phyloP scores from a whole-genome alignment of 2,888 invertebrate genomes.

The Cephus spinipes region DNA sequence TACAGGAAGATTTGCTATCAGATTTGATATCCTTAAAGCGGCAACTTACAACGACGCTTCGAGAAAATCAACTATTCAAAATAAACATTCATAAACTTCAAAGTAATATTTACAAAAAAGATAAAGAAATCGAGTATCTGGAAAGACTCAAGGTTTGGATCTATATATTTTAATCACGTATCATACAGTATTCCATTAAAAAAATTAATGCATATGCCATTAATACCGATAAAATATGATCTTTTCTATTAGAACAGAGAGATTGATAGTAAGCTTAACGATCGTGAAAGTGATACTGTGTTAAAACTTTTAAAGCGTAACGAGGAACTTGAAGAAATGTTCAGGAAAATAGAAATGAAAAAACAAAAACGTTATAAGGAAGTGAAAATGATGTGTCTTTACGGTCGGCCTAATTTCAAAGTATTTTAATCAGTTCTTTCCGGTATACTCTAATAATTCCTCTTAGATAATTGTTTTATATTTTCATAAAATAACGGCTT shows the following conservation, averaged over 20 bases:
- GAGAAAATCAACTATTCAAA: slow-evolving; percentile 52
- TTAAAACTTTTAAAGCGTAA: slow-evolving; percentile 29
- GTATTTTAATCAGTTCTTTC: slow-evolving; percentile 9
- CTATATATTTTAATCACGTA: neutral
- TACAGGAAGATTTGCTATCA: slow-evolving; percentile 46
- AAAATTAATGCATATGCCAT: neutral
- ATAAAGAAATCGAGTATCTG: slow-evolving; percentile 48
- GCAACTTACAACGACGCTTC: slow-evolving; percentile 39
- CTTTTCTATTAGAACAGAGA: slow-evolving; percentile 14
- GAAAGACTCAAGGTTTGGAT: neutral
- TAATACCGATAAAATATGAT: neutral
- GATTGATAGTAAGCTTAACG: slow-evolving; percentile 22
- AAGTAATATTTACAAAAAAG: slow-evolving; percentile 48
- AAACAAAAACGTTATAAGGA: slow-evolving; percentile 27
- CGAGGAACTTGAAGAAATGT: slow-evolving; percentile 27
- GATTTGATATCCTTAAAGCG: slow-evolving; percentile 48
- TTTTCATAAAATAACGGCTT: neutral
- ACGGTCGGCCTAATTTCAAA: slow-evolving; percentile 24
- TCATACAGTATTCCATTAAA: neutral
- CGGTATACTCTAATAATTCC: neutral
- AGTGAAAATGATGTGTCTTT: slow-evolving; percentile 29
- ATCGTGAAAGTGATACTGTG: slow-evolving; percentile 19
- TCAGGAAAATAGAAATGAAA: slow-evolving; percentile 23
- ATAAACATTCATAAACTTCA: slow-evolving; percentile 52
- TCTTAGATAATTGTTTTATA: neutral